Evolutionary conservation across 2,797 vertebrate genomes (phyloP).

Genomic region (Danio albolineatus): DNA sequence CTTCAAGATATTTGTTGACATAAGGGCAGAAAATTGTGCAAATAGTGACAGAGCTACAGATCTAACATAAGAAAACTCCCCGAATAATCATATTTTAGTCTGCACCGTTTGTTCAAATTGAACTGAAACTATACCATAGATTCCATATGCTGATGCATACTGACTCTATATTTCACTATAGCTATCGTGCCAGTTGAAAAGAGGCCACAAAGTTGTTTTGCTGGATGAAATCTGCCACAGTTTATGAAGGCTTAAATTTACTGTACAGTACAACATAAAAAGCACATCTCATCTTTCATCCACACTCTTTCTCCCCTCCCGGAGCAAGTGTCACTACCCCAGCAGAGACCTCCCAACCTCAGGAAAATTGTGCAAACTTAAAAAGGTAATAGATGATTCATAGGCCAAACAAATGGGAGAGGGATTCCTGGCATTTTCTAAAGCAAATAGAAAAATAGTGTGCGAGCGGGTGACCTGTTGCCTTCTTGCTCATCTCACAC

Average conservation of each 20-base stretch:
- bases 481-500: conserved; percentile 37
- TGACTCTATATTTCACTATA: conserved; percentile 26
- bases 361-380: conserved; percentile 57
- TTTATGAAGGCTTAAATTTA: conserved; percentile 37
- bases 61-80: background rate
- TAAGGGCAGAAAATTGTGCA: background rate
- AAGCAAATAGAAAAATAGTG: conserved; percentile 63
- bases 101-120: background rate
- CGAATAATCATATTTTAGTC: background rate
- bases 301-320: conserved; percentile 44
- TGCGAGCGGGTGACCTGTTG: conserved; percentile 59
- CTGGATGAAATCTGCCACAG: conserved; percentile 42
- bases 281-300: conserved; percentile 34
- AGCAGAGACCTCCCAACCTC: conserved; percentile 43
- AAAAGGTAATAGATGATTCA: conserved; percentile 69
- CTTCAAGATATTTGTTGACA: background rate
- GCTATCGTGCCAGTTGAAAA: conserved; percentile 12
- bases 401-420: conserved; percentile 62
- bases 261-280: conserved; percentile 37
- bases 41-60: background rate
- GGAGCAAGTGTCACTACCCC: conserved; percentile 53
- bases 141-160: conserved; percentile 5
- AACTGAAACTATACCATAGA: background rate
- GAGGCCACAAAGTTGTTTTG: conserved; percentile 22
- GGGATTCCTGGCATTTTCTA: conserved; percentile 64